These are phyloP conservation scores for Mus spicilegus DNA, from an alignment of 2,113 vertebrate genomes.

Conservation along the genomic window DNA sequence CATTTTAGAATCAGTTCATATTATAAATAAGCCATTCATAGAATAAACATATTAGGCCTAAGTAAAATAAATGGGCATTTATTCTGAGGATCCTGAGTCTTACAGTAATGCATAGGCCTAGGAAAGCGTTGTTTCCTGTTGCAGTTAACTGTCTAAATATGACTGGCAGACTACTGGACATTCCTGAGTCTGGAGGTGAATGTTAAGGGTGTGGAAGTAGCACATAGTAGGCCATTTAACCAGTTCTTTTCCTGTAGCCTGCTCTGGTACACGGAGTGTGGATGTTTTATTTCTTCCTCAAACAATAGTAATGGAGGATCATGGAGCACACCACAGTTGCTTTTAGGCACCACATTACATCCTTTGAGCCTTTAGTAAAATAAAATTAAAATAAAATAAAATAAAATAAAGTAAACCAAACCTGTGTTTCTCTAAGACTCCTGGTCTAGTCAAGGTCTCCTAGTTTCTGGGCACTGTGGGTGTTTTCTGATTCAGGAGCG, in stretches of 20 bases:
- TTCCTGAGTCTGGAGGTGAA: conserved; percentile 37
- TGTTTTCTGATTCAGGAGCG: conserved; percentile 87
- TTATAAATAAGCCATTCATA: background rate
- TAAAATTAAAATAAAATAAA: no score
- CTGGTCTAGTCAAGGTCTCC: background rate
- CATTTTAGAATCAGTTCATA: conserved; percentile 1
- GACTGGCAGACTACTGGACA: background rate
- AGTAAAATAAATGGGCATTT: conserved; percentile 10
- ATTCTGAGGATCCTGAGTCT: background rate
- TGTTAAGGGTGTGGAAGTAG: conserved; percentile 29
- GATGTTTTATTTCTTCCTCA: background rate
- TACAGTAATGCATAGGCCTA: background rate
- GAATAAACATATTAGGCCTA: background rate
- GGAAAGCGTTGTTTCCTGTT: conserved; percentile 12
- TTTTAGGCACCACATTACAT: background rate
- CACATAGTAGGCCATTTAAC: background rate
- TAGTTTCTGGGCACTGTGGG: background rate
- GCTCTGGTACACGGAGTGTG: background rate
- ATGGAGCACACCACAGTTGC: background rate
- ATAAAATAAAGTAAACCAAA: background rate
- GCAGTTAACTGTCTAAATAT: background rate
- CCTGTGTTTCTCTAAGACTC: conserved; percentile 34
- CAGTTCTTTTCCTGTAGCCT: conserved; percentile 1
- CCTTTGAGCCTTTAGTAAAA: background rate
- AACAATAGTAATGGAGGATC: background rate